Conservation (phyloP, 2,113 vertebrate genomes). For the Bujurquina vittata region DNA sequence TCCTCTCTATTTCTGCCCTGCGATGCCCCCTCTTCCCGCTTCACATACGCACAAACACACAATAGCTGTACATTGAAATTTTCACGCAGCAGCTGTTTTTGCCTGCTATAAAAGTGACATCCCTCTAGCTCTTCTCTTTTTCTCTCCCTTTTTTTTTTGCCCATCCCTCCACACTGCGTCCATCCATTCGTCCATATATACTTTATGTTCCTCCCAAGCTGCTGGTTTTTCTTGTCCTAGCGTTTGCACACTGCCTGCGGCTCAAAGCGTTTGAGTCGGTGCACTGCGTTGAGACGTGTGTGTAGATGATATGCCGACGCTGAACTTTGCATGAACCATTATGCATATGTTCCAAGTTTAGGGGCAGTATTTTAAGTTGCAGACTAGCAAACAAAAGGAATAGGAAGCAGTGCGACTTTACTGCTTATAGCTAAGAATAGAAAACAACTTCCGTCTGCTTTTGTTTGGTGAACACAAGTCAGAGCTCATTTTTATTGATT, state of each 20-base stretch:
- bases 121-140: constrained; percentile 20
- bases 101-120: constrained; percentile 46
- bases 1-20: not conserved
- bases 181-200: constrained; percentile 8
- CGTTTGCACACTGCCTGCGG: not conserved
- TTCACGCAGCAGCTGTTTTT: constrained; percentile 66
- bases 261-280: not conserved
- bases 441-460: not conserved
- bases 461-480: not conserved
- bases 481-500: not conserved
- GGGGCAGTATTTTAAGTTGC: not conserved
- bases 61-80: constrained; percentile 46
- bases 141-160: not conserved
- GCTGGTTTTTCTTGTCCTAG: not conserved
- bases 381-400: not conserved
- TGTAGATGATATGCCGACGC: not conserved
- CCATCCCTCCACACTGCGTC: not conserved
- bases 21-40: not conserved
- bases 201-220: not conserved
- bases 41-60: constrained; percentile 2
- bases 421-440: not conserved
- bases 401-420: not conserved
- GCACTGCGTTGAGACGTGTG: not conserved
- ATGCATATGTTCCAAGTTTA: not conserved
- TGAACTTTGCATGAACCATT: constrained; percentile 45